Percentiles rank a stretch among this genome's conserved stretches.
Conservation (phyloP, 1,140 invertebrate species). For the Platyscapa corneri region DNA sequence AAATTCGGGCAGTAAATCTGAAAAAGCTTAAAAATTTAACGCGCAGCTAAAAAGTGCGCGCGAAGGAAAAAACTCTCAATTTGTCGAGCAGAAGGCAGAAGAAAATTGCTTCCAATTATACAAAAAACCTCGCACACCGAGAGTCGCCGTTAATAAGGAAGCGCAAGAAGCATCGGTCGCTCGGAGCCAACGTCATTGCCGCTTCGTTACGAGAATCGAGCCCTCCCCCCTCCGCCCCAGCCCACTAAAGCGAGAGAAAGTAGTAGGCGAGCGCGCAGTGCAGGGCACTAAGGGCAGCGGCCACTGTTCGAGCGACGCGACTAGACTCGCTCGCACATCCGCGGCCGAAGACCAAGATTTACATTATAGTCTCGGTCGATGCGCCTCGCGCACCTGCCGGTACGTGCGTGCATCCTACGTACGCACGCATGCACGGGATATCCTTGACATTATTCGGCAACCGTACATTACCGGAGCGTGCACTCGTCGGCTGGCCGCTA, state of each 20-base stretch:
- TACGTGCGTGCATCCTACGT: conserved; percentile 10
- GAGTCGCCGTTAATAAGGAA: not conserved
- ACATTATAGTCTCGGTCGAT: conserved; percentile 12
- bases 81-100: not conserved
- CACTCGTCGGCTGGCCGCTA: conserved; percentile 48
- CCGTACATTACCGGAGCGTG: conserved; percentile 61
- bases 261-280: no score
- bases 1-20: not conserved
- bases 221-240: no score
- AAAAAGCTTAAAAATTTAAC: not conserved
- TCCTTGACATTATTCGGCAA: conserved; percentile 70
- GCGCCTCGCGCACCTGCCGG: not conserved
- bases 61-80: not conserved
- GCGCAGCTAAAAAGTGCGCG: not conserved
- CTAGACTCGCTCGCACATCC: not conserved
- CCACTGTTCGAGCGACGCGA: conserved; percentile 16
- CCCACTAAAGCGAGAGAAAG: no score
- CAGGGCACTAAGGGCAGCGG: not conserved
- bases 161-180: not conserved
- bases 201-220: no score
- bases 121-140: not conserved
- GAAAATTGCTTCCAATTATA: not conserved
- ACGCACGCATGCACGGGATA: conserved; percentile 61
- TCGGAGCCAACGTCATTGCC: no score
- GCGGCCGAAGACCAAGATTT: conserved; percentile 14